Evolutionary conservation across 2,888 invertebrate genomes (phyloP).

Genomic region (Tridacna gigas): DNA sequence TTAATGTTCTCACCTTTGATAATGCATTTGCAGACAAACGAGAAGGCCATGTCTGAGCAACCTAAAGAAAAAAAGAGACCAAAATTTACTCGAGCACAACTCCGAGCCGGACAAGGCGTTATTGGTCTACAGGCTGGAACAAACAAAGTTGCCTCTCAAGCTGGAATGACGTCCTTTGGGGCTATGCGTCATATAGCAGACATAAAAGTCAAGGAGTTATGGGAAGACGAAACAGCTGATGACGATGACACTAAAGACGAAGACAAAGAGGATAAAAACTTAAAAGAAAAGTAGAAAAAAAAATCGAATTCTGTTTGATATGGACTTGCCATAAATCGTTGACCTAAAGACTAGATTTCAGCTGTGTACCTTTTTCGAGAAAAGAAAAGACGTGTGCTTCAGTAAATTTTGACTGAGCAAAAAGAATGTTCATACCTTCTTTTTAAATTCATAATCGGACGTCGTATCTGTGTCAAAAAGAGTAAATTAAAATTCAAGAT

Average conservation of each 20-base stretch:
- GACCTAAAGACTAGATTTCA: background rate
- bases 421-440: too few relatives aligned
- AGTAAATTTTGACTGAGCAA: too few relatives aligned
- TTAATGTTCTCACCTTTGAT: background rate
- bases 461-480: too few relatives aligned
- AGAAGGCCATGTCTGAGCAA: conserved; percentile 4
- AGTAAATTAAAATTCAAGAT: too few relatives aligned
- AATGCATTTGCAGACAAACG: conserved; percentile 10
- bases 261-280: conserved; percentile 3
- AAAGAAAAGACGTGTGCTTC: too few relatives aligned
- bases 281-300: background rate
- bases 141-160: conserved; percentile 83
- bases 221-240: conserved; percentile 72
- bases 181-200: conserved; percentile 82
- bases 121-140: conserved; percentile 83
- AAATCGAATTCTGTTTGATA: background rate
- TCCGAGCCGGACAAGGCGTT: conserved; percentile 78
- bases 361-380: background rate
- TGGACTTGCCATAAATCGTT: conserved; percentile 3
- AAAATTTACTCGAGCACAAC: conserved; percentile 82
- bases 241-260: conserved; percentile 20
- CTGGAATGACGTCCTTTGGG: conserved; percentile 80
- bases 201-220: conserved; percentile 81
- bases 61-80: conserved; percentile 44
- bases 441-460: too few relatives aligned